Evolutionary conservation across 2,888 invertebrate species (phyloP), one percentile per base, ranked within the genome.

Genomic region (Chrysolina haemoptera): DNA sequence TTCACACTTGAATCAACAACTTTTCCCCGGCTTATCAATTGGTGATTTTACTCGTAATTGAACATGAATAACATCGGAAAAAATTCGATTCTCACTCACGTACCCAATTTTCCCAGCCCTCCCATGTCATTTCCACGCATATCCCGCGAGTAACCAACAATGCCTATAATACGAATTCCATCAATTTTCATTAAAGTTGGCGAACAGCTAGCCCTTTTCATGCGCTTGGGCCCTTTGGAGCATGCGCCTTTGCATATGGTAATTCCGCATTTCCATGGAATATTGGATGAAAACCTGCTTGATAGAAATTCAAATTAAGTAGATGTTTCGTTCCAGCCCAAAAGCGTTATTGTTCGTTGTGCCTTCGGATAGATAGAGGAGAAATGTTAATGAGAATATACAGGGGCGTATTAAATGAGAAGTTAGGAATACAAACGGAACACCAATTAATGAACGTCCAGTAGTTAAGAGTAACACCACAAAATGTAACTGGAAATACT

Each of bases 261-360:
- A 65, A 65, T 65, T 46, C 16, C 18, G 65, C 65, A 48, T 65
- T 65, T 65, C 65, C 65, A 65, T 48, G 65, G 65, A 65, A 65
- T 65, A 65, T 65, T 65, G 35, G 65, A 65, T 65, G 65, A 46
- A 46, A 65, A 27, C 65, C 46, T 46, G 65, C 65, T 22, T 43
- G 50, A 65, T 65, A 50, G 65, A 65, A 65, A 65, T 65, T 65
- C 50, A 65, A 65, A 65, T 65, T 46, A 65, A 50, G 65, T 27
- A 50, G 50, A 27, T 65, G 46, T 50, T 50, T 48, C 16, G 46
- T 65, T 20, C 68, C 40, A 59, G 59, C 53, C 40, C 59, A 14
- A 20, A 68, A 41, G 50, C 50, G n/a, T 20, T 40, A 68, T 62
- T 68, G n/a, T 41, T 41, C n/a, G 18, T 27, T 40, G n/a, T n/a